Percentiles rank a stretch among this genome's conserved stretches.
Evolutionary conservation across 2,888 invertebrate species (phyloP).

Genomic region (Caenorhabditis angaria): DNA sequence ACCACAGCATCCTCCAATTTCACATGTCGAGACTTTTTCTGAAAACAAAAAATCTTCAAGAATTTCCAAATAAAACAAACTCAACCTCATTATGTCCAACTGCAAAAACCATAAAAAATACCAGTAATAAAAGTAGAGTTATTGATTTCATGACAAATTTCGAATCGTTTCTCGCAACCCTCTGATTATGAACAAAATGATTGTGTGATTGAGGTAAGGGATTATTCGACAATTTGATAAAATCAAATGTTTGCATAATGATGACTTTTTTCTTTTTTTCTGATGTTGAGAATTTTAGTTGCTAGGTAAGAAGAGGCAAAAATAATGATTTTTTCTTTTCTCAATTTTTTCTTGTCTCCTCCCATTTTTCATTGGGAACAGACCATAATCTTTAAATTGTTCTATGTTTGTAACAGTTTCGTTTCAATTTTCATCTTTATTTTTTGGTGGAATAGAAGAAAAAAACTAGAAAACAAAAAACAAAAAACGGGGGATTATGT

Average conservation of each 20-base stretch:
- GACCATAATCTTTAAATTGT: not conserved
- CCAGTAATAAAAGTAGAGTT: not conserved
- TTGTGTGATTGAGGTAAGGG: not conserved
- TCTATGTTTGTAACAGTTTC: not conserved
- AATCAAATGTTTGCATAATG: not conserved
- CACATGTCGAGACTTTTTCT: too few relatives aligned
- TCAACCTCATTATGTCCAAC: not conserved
- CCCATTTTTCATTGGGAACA: not conserved
- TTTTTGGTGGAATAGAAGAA: not conserved
- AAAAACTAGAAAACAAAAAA: not conserved
- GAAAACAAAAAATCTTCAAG: too few relatives aligned
- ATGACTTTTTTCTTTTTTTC: not conserved
- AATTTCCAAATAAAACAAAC: too few relatives aligned
- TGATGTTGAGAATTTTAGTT: not conserved
- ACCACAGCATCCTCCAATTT: too few relatives aligned
- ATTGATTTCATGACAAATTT: not conserved
- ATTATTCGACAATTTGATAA: not conserved
- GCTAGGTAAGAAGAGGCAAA: not conserved
- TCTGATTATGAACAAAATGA: not conserved
- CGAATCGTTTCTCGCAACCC: not conserved
- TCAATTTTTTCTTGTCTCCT: too few relatives aligned
- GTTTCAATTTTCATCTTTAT: not conserved
- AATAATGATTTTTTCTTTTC: not conserved
- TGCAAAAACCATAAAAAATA: not conserved
- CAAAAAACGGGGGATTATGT: not conserved